phyloP scores from a whole-genome alignment of 2,113 vertebrate genomes.

The Nycticryphes semicollaris region DNA sequence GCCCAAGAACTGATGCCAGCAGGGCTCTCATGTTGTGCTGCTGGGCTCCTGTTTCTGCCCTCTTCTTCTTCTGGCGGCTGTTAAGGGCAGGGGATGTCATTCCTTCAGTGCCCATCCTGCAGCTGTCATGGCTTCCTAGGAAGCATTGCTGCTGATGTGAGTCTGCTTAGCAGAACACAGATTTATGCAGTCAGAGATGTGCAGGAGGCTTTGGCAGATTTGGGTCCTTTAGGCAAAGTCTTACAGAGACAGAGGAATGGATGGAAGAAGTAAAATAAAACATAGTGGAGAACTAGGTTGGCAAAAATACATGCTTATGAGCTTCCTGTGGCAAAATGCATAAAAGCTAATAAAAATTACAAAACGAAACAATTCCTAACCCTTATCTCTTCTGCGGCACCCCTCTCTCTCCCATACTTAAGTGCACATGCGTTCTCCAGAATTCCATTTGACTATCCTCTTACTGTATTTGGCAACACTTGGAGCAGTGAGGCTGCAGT shows the following conservation, averaged over 20 bases:
- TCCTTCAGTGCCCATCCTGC: background rate
- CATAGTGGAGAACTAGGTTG: background rate
- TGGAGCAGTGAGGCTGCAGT: background rate
- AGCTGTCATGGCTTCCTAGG: background rate
- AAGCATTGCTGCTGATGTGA: fast-evolving
- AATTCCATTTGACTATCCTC: background rate
- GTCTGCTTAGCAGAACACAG: background rate
- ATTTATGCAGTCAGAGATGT: no score
- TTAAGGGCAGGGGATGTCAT: fast-evolving
- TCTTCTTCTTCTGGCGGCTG: background rate
- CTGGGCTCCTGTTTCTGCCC: background rate
- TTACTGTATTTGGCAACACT: background rate
- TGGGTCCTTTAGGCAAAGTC: background rate
- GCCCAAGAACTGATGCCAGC: background rate
- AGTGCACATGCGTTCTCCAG: background rate
- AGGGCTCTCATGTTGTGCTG: fast-evolving
- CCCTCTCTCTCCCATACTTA: background rate
- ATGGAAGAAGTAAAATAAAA: background rate
- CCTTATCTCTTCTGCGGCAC: background rate
- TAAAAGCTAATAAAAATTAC: background rate
- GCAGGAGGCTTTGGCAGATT: background rate
- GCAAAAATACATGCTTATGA: background rate
- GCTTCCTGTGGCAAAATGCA: background rate
- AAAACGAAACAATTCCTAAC: background rate
- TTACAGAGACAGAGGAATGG: background rate